These are phyloP conservation scores for Stenchaetothrips biformis DNA, from an alignment of 2,888 invertebrate species.

Conservation along the genomic window DNA sequence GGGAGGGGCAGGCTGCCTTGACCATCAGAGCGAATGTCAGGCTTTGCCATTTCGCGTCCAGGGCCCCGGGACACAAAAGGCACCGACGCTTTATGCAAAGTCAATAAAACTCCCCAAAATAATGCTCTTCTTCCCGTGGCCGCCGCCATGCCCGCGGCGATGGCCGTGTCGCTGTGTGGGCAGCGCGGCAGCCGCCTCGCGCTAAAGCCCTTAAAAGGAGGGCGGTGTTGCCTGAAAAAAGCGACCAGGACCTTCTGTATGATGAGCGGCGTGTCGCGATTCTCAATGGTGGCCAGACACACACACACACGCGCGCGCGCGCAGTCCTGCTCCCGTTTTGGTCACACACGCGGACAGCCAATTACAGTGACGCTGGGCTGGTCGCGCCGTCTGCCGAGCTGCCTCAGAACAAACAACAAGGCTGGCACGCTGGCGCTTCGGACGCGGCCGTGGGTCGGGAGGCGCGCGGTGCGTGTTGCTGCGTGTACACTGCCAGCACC, in stretches of 20 bases:
- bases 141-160: background rate
- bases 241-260: background rate
- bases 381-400: too few relatives aligned
- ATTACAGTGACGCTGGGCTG: background rate
- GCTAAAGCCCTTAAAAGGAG: slow-evolving; percentile 11
- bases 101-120: background rate
- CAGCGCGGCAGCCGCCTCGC: background rate
- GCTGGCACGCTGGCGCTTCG: too few relatives aligned
- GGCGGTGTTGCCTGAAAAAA: background rate
- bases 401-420: too few relatives aligned
- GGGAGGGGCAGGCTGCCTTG: too few relatives aligned
- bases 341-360: background rate
- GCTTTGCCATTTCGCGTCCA: background rate
- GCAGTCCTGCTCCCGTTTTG: background rate
- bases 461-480: too few relatives aligned
- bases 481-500: too few relatives aligned
- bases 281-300: background rate
- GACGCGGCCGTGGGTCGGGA: too few relatives aligned
- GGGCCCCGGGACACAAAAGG: background rate
- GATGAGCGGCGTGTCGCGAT: background rate
- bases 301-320: background rate
- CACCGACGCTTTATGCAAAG: background rate
- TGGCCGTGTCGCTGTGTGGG: background rate
- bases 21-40: background rate
- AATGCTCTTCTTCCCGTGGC: background rate